Conservation (phyloP, 2,888 invertebrate genomes). For the Abrostola triplasia region DNA sequence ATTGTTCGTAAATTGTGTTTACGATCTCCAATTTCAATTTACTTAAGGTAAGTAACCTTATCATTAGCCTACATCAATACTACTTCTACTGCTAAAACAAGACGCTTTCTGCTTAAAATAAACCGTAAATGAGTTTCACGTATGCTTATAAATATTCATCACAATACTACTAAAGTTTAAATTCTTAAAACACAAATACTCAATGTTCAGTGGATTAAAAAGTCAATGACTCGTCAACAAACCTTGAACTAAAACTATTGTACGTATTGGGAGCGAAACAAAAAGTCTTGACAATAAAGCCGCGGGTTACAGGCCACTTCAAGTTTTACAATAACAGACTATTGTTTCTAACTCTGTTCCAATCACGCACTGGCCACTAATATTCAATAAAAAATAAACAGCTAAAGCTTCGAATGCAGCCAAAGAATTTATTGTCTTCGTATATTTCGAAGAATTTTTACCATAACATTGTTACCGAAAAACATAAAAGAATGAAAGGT, state of each 20-base stretch:
- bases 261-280: conserved; percentile 41
- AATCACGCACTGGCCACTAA: conserved; percentile 41
- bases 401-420: conserved; percentile 32
- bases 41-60: background rate
- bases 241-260: conserved; percentile 60
- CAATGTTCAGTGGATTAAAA: conserved; percentile 19
- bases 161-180: too few relatives aligned
- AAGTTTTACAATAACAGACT: conserved; percentile 48
- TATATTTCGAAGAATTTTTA: conserved; percentile 46
- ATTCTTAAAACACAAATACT: conserved; percentile 10
- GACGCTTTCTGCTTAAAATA: too few relatives aligned
- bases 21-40: conserved; percentile 13
- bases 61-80: background rate
- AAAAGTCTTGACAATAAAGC: conserved; percentile 51
- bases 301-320: conserved; percentile 40
- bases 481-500: conserved; percentile 26
- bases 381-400: conserved; percentile 42
- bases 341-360: conserved; percentile 50
- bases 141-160: too few relatives aligned
- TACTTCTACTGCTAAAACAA: too few relatives aligned
- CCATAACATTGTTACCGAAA: conserved; percentile 19
- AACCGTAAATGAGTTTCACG: too few relatives aligned
- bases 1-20: conserved; percentile 30
- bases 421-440: conserved; percentile 48
- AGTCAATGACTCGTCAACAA: conserved; percentile 57